Percentiles rank a stretch among this genome's conserved stretches.
These are phyloP conservation scores for Bombus impatiens DNA, from an alignment of 1,140 invertebrate species.

Conservation along the genomic window DNA sequence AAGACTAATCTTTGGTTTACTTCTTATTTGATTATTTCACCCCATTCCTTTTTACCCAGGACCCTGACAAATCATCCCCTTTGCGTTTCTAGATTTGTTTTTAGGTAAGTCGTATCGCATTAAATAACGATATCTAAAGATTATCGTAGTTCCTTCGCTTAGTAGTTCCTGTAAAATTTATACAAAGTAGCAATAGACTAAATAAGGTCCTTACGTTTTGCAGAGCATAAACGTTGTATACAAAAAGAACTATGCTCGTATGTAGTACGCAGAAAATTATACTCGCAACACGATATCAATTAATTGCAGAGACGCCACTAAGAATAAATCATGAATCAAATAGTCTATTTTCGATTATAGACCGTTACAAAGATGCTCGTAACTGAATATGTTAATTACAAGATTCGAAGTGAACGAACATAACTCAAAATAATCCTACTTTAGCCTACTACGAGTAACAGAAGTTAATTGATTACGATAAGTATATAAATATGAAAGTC, in stretches of 20 bases:
- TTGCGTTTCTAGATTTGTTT: not conserved
- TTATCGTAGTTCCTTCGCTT: not conserved
- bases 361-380: not conserved
- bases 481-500: not conserved
- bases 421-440: too few relatives aligned
- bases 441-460: too few relatives aligned
- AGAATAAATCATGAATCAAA: not conserved
- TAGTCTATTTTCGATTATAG: not conserved
- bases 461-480: not conserved
- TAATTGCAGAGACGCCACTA: not conserved
- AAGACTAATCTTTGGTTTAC: constrained; percentile 79
- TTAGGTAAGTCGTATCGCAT: constrained; percentile 26
- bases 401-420: too few relatives aligned
- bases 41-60: not conserved
- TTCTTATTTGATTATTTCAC: constrained; percentile 73
- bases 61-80: not conserved
- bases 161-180: not conserved
- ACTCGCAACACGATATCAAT: not conserved
- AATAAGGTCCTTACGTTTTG: too few relatives aligned
- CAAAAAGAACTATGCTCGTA: too few relatives aligned
- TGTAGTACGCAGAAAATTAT: too few relatives aligned
- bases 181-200: not conserved
- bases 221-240: too few relatives aligned
- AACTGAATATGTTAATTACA: not conserved
- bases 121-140: not conserved